phyloP scores from a whole-genome alignment of 2,113 vertebrate genomes.

The Delphinapterus leucas region DNA sequence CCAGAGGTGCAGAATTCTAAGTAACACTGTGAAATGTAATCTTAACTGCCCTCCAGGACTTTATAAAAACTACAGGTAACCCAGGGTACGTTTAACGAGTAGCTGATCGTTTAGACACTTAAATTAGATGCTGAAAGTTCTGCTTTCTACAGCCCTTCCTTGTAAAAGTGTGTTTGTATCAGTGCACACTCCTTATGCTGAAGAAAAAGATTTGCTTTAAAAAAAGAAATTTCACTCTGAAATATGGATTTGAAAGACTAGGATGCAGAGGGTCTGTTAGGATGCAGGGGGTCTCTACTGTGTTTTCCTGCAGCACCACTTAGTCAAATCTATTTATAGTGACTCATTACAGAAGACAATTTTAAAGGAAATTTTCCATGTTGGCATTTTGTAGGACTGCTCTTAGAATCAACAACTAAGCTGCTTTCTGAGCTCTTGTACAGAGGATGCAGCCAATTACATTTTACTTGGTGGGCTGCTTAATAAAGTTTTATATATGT shows the following conservation, averaged over 20 bases:
- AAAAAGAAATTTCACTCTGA: not conserved
- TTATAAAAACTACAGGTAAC: not conserved
- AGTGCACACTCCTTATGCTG: not conserved
- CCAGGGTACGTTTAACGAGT: not conserved
- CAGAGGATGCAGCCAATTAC: slow-evolving; percentile 4
- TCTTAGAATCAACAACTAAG: not conserved
- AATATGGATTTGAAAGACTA: not conserved
- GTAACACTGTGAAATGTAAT: not conserved
- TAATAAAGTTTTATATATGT: slow-evolving; percentile 41
- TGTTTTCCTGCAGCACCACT: not conserved
- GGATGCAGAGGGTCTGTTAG: not conserved
- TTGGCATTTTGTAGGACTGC: slow-evolving; percentile 24
- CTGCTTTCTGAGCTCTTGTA: slow-evolving; percentile 21
- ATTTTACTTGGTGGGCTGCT: slow-evolving; percentile 34
- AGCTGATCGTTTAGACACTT: rapidly evolving
- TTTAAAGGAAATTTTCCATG: not conserved
- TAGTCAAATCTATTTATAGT: not conserved
- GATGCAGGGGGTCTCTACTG: not conserved
- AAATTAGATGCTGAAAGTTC: not conserved
- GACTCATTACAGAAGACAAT: not conserved
- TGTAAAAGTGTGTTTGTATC: not conserved
- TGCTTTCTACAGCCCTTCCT: not conserved
- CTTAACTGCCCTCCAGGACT: not conserved
- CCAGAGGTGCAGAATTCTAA: slow-evolving; percentile 34
- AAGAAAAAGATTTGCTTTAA: not conserved